Evolutionary conservation across 2,888 invertebrate genomes (phyloP), one percentile per base, ranked within the genome.

Genomic region (Eledona agricola): DNA sequence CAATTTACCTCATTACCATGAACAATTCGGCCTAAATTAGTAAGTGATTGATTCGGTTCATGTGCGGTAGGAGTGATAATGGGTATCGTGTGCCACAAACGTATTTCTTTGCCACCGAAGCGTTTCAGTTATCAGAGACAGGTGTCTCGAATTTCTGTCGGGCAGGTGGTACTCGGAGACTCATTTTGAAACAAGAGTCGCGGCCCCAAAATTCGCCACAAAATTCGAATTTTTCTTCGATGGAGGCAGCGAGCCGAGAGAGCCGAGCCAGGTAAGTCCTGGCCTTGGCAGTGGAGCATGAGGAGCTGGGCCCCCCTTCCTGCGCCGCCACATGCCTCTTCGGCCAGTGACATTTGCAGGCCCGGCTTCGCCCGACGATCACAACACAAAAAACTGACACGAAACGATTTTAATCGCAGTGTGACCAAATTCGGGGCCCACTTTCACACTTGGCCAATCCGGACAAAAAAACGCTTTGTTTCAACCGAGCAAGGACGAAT

Each of bases 221-320:
- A 19, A 19, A 20, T 5, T 5, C 4, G 19, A 19, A 19, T 19
- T 19, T 4, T 29, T 29, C 15, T 29, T 15, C 11, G 6, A 29
- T 13, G 7, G 29, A 6, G 28, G 28, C 4, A 19, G 5, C 19
- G 16, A 38, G 38, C 26, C 15, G 17, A 40, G 45, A 37, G 34
- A 45, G 47, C 54, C n/a, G n/a, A n/a, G n/a, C n/a, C n/a, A 43
- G 50, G 54, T 43, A 54, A 50, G 43, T 50, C 42, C 54, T 54
- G 54, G 50, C 54, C 54, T 54, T 54, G 54, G 54, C 55, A 51
- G 51, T 51, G 55, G 46, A 47, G 49, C 45, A 51, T 43, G 50
- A 46, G 51, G 35, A 42, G 42, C 29, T 13, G 9, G 23, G 23
- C 22, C 34, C 40, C 50, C 55, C 45, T 50, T 28, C 42, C 37